These are phyloP conservation scores for Caranx melampygus DNA, from an alignment of 2,113 vertebrate genomes.

Conservation along the genomic window DNA sequence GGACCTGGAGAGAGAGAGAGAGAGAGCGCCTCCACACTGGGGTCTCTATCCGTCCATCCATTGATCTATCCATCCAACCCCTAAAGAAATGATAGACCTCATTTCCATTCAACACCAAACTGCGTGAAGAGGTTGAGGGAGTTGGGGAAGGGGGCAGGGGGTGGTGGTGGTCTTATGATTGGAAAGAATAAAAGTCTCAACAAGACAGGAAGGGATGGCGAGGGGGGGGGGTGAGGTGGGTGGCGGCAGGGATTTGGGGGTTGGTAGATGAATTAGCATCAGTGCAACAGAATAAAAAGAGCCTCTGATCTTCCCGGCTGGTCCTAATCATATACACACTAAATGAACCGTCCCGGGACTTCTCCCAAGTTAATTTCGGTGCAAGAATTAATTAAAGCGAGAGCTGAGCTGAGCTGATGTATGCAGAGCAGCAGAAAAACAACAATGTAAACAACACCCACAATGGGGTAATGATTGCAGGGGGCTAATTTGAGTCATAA, in stretches of 20 bases:
- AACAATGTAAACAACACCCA: conserved; percentile 76
- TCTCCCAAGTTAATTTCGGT: conserved; percentile 64
- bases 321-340: conserved; percentile 74
- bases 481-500: conserved; percentile 68
- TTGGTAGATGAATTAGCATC: conserved; percentile 71
- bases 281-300: conserved; percentile 68
- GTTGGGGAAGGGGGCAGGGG: background rate
- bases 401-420: conserved; percentile 52
- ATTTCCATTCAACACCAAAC: conserved; percentile 67
- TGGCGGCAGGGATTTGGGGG: conserved; percentile 1
- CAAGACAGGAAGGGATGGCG: conserved; percentile 18
- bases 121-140: conserved; percentile 14
- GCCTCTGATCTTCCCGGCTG: conserved; percentile 74
- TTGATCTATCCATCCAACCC: conserved; percentile 42
- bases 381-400: conserved; percentile 76
- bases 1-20: conserved; percentile 67
- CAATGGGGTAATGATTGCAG: conserved; percentile 64
- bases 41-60: conserved; percentile 16
- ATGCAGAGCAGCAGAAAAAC: conserved; percentile 67
- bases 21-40: conserved; percentile 67
- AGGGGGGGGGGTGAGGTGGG: background rate
- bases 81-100: conserved; percentile 47
- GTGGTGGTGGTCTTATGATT: conserved; percentile 38
- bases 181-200: conserved; percentile 54
- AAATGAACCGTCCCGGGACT: conserved; percentile 79